These are phyloP conservation scores for Thryonomys swinderianus DNA, from an alignment of 2,113 vertebrate genomes.

Conservation along the genomic window DNA sequence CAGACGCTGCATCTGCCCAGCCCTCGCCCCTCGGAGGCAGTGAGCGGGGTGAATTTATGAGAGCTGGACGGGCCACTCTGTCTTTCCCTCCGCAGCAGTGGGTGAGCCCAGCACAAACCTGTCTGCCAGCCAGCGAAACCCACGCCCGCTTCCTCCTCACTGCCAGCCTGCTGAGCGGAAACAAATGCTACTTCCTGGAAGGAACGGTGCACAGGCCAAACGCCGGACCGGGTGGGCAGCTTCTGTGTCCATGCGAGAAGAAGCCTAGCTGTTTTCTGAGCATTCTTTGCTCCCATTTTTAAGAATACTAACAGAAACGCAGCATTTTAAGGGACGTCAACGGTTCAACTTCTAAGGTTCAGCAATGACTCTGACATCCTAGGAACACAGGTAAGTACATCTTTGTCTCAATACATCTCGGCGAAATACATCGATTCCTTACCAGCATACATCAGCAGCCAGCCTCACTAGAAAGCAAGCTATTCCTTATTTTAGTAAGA, in stretches of 20 bases:
- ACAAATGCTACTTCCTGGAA: slow-evolving; percentile 43
- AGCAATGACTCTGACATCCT: background rate
- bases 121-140: slow-evolving; percentile 72
- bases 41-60: slow-evolving; percentile 81
- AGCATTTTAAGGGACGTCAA: background rate
- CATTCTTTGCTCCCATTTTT: background rate
- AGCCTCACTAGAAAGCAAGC: background rate
- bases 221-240: background rate
- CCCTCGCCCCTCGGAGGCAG: slow-evolving; percentile 68
- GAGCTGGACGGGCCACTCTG: slow-evolving; percentile 77
- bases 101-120: slow-evolving; percentile 77
- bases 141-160: slow-evolving; percentile 64
- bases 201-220: slow-evolving; percentile 30
- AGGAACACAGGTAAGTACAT: background rate
- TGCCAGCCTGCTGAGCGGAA: slow-evolving; percentile 60
- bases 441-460: background rate
- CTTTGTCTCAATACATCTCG: slow-evolving; percentile 41
- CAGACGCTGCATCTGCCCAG: slow-evolving; percentile 83
- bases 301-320: background rate
- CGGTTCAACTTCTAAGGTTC: background rate
- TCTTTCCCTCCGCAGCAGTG: slow-evolving; percentile 78
- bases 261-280: background rate
- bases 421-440: slow-evolving; percentile 36
- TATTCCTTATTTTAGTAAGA: slow-evolving; percentile 18
- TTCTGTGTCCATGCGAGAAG: slow-evolving; percentile 8